Evolutionary conservation across 2,797 vertebrate genomes (phyloP).

Genomic region (Amphiprion clarkii): DNA sequence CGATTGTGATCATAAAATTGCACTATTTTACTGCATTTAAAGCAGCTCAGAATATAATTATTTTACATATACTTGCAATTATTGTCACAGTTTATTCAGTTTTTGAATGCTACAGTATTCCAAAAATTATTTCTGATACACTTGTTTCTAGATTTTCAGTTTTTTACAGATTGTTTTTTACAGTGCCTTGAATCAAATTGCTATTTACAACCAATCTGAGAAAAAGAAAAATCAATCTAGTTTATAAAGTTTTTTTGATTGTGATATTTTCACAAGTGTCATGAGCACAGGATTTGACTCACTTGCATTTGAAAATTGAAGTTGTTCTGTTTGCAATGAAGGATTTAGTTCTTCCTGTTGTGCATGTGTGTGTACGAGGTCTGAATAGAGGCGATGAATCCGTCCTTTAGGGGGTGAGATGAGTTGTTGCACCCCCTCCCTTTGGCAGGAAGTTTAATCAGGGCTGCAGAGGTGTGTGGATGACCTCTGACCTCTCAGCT

Average conservation of each 20-base stretch:
- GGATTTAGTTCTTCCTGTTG: slow-evolving; percentile 7
- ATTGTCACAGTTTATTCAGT: too few relatives aligned
- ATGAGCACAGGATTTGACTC: not conserved
- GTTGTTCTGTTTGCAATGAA: not conserved
- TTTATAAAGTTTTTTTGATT: not conserved
- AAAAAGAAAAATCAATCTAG: not conserved
- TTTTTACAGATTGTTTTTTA: not conserved
- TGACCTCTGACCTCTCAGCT: slow-evolving; percentile 63
- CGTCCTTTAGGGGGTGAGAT: slow-evolving; percentile 21
- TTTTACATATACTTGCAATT: too few relatives aligned
- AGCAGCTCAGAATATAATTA: too few relatives aligned
- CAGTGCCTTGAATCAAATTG: not conserved
- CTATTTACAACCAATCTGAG: not conserved
- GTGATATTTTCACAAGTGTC: not conserved
- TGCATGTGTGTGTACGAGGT: slow-evolving; percentile 7
- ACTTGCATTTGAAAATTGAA: not conserved
- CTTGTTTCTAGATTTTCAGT: too few relatives aligned
- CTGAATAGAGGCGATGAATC: slow-evolving; percentile 25
- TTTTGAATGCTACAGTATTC: too few relatives aligned
- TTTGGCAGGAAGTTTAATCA: slow-evolving; percentile 71
- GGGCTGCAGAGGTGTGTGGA: slow-evolving; percentile 63
- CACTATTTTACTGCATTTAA: too few relatives aligned
- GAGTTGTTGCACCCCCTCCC: slow-evolving; percentile 31
- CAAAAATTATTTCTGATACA: too few relatives aligned
- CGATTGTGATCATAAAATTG: too few relatives aligned